Evolutionary conservation across 1,140 invertebrate species (phyloP).

Genomic region (Drosophila dunni): DNA sequence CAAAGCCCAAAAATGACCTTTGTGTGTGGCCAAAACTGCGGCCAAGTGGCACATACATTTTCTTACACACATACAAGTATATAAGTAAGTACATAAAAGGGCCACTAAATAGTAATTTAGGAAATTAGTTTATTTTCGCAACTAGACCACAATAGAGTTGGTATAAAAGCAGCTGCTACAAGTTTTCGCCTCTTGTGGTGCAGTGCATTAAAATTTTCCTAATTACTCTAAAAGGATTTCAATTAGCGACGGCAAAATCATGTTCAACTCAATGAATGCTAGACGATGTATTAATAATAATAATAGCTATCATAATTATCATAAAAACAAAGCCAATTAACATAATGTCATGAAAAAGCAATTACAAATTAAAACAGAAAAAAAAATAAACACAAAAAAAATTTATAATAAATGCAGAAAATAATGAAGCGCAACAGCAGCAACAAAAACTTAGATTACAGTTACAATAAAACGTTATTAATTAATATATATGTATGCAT

Average conservation of each 20-base stretch:
- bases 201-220: conserved; percentile 61
- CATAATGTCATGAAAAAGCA: conserved; percentile 67
- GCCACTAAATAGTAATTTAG: conserved; percentile 81
- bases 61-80: conserved; percentile 5
- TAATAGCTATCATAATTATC: conserved; percentile 46
- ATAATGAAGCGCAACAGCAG: conserved; percentile 32
- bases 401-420: conserved; percentile 46
- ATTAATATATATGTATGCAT: conserved; percentile 35
- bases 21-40: conserved; percentile 62
- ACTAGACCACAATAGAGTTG: conserved; percentile 37
- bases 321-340: conserved; percentile 63
- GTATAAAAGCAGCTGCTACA: conserved; percentile 16
- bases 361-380: conserved; percentile 49
- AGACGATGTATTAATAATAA: conserved; percentile 31
- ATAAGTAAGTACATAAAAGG: conserved; percentile 32
- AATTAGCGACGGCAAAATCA: conserved; percentile 65
- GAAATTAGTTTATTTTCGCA: conserved; percentile 79
- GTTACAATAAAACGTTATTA: conserved; percentile 52
- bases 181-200: conserved; percentile 33
- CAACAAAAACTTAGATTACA: conserved; percentile 36
- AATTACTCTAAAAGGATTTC: conserved; percentile 81
- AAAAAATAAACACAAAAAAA: too few species aligned
- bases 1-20: conserved; percentile 76
- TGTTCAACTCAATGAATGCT: conserved; percentile 37
- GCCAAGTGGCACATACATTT: conserved; percentile 42